These are phyloP conservation scores for Molothrus ater DNA, from an alignment of 2,797 vertebrate species.

Conservation along the genomic window DNA sequence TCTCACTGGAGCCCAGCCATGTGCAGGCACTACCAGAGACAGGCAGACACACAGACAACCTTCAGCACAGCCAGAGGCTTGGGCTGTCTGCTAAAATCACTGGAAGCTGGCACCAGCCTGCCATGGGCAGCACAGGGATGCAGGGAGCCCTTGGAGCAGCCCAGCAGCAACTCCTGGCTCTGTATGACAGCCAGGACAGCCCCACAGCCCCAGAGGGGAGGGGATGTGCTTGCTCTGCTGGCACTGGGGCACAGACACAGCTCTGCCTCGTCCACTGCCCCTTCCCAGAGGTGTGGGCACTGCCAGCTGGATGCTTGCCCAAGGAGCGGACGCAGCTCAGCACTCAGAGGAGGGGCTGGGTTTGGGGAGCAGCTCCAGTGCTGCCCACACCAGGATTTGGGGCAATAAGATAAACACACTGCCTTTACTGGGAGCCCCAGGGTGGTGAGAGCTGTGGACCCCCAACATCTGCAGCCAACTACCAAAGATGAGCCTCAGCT, in stretches of 20 bases:
- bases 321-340: background rate
- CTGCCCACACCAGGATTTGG: background rate
- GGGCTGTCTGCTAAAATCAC: background rate
- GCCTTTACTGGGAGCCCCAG: background rate
- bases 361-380: background rate
- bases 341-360: background rate
- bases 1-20: background rate
- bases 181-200: background rate
- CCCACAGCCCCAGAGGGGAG: background rate
- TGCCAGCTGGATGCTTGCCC: rapidly evolving
- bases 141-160: background rate
- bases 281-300: background rate
- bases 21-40: background rate
- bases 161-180: background rate
- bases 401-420: background rate
- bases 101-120: background rate
- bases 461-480: background rate
- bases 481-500: background rate
- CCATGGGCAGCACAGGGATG: background rate
- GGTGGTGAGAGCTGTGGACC: background rate
- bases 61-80: background rate
- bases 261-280: background rate
- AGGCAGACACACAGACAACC: background rate
- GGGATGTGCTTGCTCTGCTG: rapidly evolving
- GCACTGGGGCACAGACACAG: background rate